Conservation (phyloP, 2,113 vertebrate species). For the Apus apus region DNA sequence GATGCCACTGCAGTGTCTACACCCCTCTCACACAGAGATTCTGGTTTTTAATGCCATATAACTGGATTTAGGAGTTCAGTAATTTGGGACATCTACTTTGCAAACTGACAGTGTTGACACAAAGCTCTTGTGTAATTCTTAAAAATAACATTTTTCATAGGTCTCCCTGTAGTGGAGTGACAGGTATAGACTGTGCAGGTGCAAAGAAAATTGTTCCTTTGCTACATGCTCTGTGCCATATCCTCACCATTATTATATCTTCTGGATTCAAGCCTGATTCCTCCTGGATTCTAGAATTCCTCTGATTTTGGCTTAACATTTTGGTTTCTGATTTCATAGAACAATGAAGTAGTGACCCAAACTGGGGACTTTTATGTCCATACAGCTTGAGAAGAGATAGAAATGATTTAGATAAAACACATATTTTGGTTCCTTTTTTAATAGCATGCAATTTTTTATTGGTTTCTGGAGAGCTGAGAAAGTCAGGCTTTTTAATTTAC, state of each 20-base stretch:
- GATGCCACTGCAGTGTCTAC: neutral
- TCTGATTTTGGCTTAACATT: neutral
- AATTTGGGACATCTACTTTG: neutral
- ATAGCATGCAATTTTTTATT: neutral
- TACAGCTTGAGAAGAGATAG: neutral
- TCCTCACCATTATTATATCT: neutral
- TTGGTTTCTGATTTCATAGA: neutral
- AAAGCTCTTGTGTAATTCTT: conserved; percentile 1
- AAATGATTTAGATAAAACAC: neutral
- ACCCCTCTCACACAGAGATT: neutral
- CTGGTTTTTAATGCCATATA: neutral
- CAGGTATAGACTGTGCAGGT: neutral
- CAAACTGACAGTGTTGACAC: neutral
- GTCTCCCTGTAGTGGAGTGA: neutral
- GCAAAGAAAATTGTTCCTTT: neutral
- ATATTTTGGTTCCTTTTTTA: neutral
- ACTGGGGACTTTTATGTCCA: neutral
- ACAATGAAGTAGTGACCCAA: neutral
- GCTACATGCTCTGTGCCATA: neutral
- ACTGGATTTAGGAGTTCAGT: neutral
- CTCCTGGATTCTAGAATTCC: neutral
- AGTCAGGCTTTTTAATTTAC: neutral
- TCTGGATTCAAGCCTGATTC: neutral
- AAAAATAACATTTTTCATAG: neutral
- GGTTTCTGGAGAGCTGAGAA: neutral